phyloP scores from a whole-genome alignment of 2,797 vertebrate genomes.

The Chelonia mydas region DNA sequence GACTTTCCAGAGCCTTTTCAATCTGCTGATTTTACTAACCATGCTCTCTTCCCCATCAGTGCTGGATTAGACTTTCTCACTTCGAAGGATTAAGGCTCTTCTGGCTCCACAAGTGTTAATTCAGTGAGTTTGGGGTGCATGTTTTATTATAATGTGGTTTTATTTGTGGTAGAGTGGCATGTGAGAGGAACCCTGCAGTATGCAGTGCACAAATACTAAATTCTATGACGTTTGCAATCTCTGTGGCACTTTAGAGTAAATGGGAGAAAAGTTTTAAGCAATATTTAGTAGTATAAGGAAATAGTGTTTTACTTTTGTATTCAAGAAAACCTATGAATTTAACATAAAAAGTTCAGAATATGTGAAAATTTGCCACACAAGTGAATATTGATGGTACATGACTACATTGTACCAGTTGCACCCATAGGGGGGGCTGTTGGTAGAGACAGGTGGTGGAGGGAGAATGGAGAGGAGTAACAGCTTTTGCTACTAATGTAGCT shows the following conservation, averaged over 20 bases:
- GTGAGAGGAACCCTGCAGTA: background rate
- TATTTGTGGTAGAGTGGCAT: background rate
- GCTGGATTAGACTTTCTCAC: background rate
- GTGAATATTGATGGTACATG: background rate
- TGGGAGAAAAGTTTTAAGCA: background rate
- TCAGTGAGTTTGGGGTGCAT: background rate
- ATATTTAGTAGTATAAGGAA: background rate
- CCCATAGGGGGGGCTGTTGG: background rate
- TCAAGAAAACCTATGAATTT: background rate
- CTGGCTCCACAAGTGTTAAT: background rate
- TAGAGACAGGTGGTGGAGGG: background rate
- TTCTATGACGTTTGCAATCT: background rate
- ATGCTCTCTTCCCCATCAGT: background rate
- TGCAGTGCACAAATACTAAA: background rate
- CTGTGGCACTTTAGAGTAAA: background rate
- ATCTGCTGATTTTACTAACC: background rate
- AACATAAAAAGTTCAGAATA: no score
- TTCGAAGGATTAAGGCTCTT: background rate
- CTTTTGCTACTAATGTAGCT: background rate
- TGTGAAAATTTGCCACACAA: background rate
- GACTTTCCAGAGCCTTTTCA: background rate
- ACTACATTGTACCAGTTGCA: background rate
- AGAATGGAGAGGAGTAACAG: background rate
- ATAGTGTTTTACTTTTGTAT: background rate
- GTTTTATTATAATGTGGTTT: background rate